A percentile compares a stretch with the other conserved stretches of the same genome.
Evolutionary conservation across 2,888 invertebrate genomes (phyloP).

Genomic region (Chrysotoxum bicinctum): DNA sequence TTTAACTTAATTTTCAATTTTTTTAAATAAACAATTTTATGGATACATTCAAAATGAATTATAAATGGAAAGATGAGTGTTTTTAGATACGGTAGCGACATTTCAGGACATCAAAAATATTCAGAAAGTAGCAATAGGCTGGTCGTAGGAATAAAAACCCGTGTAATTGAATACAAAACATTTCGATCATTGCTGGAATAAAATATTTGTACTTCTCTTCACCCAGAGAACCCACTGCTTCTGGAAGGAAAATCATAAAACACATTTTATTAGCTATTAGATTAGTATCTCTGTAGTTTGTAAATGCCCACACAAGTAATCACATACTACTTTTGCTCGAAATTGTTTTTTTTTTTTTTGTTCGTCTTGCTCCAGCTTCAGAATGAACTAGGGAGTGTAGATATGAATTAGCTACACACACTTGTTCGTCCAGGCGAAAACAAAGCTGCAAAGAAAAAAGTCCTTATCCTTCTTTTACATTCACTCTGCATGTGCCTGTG

Average conservation of each 20-base stretch:
- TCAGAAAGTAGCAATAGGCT: too few species aligned
- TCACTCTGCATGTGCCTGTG: not conserved
- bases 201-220: not conserved
- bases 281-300: slow-evolving; percentile 26
- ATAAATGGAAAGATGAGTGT: too few species aligned
- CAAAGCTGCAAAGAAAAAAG: slow-evolving; percentile 36
- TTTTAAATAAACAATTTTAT: too few species aligned
- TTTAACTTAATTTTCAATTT: too few species aligned
- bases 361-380: not conserved
- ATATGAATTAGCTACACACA: slow-evolving; percentile 64
- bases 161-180: not conserved
- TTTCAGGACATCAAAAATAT: too few species aligned
- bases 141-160: too few species aligned
- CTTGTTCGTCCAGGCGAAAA: slow-evolving; percentile 69
- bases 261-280: slow-evolving; percentile 19
- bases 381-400: slow-evolving; percentile 43
- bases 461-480: slow-evolving; percentile 4
- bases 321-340: slow-evolving; percentile 2
- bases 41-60: too few species aligned
- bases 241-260: not conserved
- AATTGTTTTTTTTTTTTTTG: not conserved
- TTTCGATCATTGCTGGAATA: not conserved
- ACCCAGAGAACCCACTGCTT: not conserved
- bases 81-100: too few species aligned
- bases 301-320: slow-evolving; percentile 34